Evolutionary conservation across 2,797 vertebrate genomes (phyloP).

Genomic region (Crocidura indochinensis): DNA sequence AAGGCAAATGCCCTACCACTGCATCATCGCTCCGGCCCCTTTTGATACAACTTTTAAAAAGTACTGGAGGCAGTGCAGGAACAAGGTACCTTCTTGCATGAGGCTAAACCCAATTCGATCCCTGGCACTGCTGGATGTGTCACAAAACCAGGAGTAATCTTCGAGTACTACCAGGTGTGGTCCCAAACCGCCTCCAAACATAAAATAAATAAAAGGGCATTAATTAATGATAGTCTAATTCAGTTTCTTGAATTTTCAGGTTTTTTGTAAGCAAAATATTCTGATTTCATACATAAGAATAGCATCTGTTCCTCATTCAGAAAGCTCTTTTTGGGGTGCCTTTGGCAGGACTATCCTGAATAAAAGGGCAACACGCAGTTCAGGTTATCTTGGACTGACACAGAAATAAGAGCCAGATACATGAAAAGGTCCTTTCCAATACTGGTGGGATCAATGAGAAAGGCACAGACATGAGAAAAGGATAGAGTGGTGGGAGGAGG

Average conservation of each 20-base stretch:
- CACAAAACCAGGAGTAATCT: no score
- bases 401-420: neutral
- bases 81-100: no score
- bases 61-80: no score
- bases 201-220: slow-evolving; percentile 19
- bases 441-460: neutral
- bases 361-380: neutral
- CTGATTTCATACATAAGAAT: neutral
- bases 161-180: no score
- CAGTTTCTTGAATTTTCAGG: slow-evolving; percentile 19
- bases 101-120: no score
- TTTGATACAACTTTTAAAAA: neutral
- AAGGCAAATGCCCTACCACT: no score
- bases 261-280: slow-evolving; percentile 48
- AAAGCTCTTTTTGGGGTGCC: neutral
- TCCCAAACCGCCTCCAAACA: no score
- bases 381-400: neutral
- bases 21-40: no score
- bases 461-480: neutral
- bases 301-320: neutral
- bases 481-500: neutral
- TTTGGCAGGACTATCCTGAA: neutral
- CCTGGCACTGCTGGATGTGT: no score
- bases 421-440: neutral
- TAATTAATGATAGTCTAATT: slow-evolving; percentile 32